A percentile compares a stretch with the other conserved stretches of the same genome.
Conservation (phyloP, 2,888 invertebrate species). For the Lithophane semibrunnea region DNA sequence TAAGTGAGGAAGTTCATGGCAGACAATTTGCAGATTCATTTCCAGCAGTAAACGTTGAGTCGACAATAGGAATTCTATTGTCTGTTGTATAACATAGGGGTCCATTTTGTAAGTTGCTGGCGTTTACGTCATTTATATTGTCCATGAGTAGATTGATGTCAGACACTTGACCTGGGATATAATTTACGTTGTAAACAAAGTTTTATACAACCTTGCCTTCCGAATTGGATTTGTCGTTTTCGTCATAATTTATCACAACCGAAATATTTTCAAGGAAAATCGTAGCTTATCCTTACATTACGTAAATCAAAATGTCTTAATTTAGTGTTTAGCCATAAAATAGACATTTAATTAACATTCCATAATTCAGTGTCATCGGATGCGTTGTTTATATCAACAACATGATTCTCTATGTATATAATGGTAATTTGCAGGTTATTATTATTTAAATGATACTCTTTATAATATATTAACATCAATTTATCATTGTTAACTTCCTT, state of each 20-base stretch:
- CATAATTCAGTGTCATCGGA: slow-evolving; percentile 29
- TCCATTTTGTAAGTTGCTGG: background rate
- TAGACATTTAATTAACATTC: slow-evolving; percentile 30
- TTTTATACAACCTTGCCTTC: background rate
- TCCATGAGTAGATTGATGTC: slow-evolving; percentile 11
- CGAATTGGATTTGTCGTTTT: background rate
- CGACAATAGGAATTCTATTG: background rate
- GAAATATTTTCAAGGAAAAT: slow-evolving; percentile 50
- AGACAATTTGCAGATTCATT: background rate
- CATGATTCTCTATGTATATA: slow-evolving; percentile 27
- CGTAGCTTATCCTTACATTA: slow-evolving; percentile 6
- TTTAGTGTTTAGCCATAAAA: slow-evolving; percentile 22
- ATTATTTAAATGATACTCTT: slow-evolving; percentile 49
- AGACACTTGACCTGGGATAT: background rate
- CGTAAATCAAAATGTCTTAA: slow-evolving; percentile 32
- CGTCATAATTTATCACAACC: background rate
- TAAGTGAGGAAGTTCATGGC: background rate
- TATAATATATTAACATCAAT: slow-evolving; percentile 50
- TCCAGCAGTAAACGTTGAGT: background rate
- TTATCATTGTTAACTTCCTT: slow-evolving; percentile 50
- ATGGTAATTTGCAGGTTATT: slow-evolving; percentile 39
- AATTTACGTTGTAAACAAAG: background rate
- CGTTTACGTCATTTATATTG: slow-evolving; percentile 25
- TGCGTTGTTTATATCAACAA: slow-evolving; percentile 23
- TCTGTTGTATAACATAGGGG: background rate